Percentiles rank a stretch among this genome's conserved stretches.
phyloP scores from a whole-genome alignment of 2,797 vertebrate species.

The Coranthus polyacanthus region DNA sequence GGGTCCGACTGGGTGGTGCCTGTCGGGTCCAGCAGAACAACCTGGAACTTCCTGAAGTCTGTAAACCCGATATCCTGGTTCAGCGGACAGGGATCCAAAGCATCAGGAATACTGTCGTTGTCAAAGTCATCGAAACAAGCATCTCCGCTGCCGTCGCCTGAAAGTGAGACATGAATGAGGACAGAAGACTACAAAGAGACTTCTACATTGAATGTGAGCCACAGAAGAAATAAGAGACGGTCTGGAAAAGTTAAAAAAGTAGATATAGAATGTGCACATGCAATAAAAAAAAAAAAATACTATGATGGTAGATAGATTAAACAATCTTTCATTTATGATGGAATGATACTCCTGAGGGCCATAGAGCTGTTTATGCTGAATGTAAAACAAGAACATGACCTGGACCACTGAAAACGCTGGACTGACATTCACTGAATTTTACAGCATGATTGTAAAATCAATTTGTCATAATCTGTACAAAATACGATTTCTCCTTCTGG shows the following conservation, averaged over 20 bases:
- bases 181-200: no score
- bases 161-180: slow-evolving; percentile 10
- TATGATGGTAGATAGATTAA: slow-evolving; percentile 37
- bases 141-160: slow-evolving; percentile 93
- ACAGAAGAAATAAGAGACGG: background rate
- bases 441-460: slow-evolving; percentile 46
- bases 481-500: slow-evolving; percentile 25
- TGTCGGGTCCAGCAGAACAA: slow-evolving; percentile 95
- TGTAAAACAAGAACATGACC: slow-evolving; percentile 53
- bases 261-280: background rate
- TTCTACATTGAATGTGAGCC: background rate
- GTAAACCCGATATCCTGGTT: slow-evolving; percentile 92
- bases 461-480: slow-evolving; percentile 22
- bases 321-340: slow-evolving; percentile 19
- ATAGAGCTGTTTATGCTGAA: slow-evolving; percentile 42
- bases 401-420: slow-evolving; percentile 23
- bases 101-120: slow-evolving; percentile 94
- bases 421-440: slow-evolving; percentile 15
- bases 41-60: slow-evolving; percentile 96
- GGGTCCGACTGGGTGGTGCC: slow-evolving; percentile 97
- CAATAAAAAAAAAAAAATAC: background rate
- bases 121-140: slow-evolving; percentile 97
- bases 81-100: slow-evolving; percentile 93
- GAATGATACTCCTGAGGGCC: slow-evolving; percentile 22
- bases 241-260: background rate